A percentile compares a stretch with the other conserved stretches of the same genome.
These are phyloP conservation scores for Illadopsis cleaveri DNA, from an alignment of 2,113 vertebrate species.

Conservation along the genomic window DNA sequence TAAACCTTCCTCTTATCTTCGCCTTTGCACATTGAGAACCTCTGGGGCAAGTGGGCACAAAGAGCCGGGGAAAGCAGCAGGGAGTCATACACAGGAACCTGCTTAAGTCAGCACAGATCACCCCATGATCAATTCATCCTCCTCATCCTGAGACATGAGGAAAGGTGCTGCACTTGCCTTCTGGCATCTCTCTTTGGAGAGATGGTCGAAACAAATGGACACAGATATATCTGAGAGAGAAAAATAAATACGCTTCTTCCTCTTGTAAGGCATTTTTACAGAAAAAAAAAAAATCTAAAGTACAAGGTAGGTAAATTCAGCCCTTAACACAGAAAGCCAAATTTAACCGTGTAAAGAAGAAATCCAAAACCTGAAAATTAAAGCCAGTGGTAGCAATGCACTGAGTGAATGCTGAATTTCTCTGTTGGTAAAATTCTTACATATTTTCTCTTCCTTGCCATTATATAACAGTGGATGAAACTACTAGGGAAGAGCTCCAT, in stretches of 20 bases:
- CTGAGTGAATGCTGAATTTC: not conserved
- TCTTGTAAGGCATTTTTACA: not conserved
- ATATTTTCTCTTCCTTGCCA: not conserved
- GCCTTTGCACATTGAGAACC: not conserved
- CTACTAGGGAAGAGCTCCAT: not conserved
- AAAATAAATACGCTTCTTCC: not conserved
- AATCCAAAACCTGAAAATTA: not conserved
- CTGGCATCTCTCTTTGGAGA: not conserved
- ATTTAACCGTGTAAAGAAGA: not conserved
- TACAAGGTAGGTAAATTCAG: not conserved
- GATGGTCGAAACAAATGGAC: not conserved
- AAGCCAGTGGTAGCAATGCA: not conserved
- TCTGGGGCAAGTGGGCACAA: not conserved
- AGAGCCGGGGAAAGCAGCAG: not conserved
- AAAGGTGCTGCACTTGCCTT: not conserved
- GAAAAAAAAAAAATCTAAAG: not conserved
- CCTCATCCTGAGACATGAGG: not conserved
- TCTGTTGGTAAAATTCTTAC: not conserved
- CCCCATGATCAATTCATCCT: not conserved
- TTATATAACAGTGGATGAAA: not conserved
- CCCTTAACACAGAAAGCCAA: not conserved
- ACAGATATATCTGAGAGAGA: not conserved
- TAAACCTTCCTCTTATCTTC: not conserved
- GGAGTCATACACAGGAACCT: not conserved
- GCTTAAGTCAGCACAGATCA: not conserved